Evolutionary conservation across 2,113 vertebrate genomes (phyloP).

Genomic region (Morone chrysops): DNA sequence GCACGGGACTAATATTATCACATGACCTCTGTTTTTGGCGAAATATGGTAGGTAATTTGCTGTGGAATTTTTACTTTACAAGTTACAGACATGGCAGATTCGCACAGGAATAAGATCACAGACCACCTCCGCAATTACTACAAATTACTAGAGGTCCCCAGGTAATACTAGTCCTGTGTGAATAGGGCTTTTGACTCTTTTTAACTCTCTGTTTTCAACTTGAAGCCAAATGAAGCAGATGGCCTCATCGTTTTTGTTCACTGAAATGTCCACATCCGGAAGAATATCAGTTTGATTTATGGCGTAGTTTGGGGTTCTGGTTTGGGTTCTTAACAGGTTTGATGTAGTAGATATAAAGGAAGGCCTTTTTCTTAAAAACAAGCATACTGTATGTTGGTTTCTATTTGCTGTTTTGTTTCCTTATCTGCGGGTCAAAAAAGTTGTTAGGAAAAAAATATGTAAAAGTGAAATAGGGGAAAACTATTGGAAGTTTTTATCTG

Average conservation of each 20-base stretch:
- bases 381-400: not conserved
- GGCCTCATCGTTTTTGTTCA: slow-evolving; percentile 31
- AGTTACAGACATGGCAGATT: too few relatives aligned
- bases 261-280: not conserved
- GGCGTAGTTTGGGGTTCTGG: not conserved
- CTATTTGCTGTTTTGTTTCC: not conserved
- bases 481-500: not conserved
- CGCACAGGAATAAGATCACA: too few relatives aligned
- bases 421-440: not conserved
- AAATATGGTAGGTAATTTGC: too few relatives aligned
- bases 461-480: too few relatives aligned
- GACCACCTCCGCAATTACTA: too few relatives aligned
- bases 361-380: not conserved
- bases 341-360: not conserved
- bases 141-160: too few relatives aligned
- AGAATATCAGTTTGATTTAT: slow-evolving; percentile 30
- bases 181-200: not conserved
- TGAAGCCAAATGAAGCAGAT: slow-evolving; percentile 45
- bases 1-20: too few relatives aligned
- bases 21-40: too few relatives aligned
- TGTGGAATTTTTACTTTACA: too few relatives aligned
- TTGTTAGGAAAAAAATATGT: not conserved
- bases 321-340: slow-evolving; percentile 9
- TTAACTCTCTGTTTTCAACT: not conserved
- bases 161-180: too few relatives aligned